These are phyloP conservation scores for Darevskia nairensis DNA, from an alignment of 2,797 vertebrate species.

Conservation along the genomic window DNA sequence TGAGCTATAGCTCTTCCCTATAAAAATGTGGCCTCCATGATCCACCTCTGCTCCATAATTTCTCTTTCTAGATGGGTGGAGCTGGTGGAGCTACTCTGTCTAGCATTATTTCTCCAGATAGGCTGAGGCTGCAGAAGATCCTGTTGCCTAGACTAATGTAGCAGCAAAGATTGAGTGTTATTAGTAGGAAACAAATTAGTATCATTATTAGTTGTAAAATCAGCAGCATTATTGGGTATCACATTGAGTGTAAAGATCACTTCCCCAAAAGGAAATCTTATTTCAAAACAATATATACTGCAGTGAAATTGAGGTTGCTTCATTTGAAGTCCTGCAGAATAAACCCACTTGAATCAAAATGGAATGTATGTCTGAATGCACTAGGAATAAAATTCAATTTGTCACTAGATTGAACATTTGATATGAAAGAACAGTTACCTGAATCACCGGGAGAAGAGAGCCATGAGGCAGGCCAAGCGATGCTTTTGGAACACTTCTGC, in stretches of 20 bases:
- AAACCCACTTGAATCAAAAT: conserved; percentile 16
- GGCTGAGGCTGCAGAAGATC: no score
- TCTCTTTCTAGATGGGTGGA: background rate
- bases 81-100: background rate
- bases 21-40: no score
- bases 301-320: background rate
- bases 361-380: conserved; percentile 16
- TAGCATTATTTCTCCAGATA: background rate
- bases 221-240: background rate
- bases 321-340: background rate
- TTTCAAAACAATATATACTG: background rate
- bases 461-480: background rate
- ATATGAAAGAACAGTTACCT: conserved; percentile 28
- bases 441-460: background rate
- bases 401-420: conserved; percentile 25
- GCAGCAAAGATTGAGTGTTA: background rate
- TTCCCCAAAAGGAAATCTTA: conserved; percentile 3
- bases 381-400: conserved; percentile 32
- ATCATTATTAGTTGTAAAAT: conserved; percentile 3
- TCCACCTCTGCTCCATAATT: background rate
- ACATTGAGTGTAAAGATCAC: background rate
- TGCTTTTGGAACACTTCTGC: conserved; percentile 12
- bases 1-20: no score
- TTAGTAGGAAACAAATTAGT: background rate
- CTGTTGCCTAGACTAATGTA: background rate